Conservation (phyloP, 2,797 vertebrate genomes). For the Tokudaia tokunoshimensis region DNA sequence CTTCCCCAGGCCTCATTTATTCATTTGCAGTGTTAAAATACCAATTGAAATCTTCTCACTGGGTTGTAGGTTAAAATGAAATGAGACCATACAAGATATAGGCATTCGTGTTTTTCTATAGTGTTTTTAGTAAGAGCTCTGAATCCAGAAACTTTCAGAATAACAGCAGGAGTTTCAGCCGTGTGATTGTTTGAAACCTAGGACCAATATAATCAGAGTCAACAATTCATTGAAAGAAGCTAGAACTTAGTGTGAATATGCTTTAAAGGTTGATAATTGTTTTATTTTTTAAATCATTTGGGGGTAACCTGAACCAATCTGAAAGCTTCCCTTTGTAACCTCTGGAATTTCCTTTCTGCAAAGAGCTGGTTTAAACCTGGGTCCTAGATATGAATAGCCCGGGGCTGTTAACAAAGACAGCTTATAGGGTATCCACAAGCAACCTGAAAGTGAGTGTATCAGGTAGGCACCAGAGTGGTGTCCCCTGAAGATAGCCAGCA, state of each 20-base stretch:
- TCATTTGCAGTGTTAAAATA: neutral
- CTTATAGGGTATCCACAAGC: neutral
- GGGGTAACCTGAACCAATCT: neutral
- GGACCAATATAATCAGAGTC: neutral
- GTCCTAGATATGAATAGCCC: neutral
- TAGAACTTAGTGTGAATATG: neutral
- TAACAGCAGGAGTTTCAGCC: neutral
- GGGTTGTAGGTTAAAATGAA: neutral
- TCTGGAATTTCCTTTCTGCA: slow-evolving; percentile 38
- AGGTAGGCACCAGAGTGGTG: neutral
- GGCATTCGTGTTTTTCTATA: neutral
- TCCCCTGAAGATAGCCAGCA: neutral
- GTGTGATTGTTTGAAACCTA: neutral
- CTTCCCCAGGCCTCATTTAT: neutral
- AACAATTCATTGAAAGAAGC: neutral
- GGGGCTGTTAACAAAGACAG: neutral
- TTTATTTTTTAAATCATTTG: neutral
- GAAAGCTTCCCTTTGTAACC: neutral
- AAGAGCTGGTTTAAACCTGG: slow-evolving; percentile 19
- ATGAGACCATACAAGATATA: neutral
- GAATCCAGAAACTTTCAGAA: neutral
- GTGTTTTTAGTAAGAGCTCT: neutral
- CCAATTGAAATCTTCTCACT: neutral
- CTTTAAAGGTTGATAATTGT: slow-evolving; percentile 7
- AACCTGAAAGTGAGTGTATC: neutral